phyloP scores from a whole-genome alignment of 1,140 invertebrate genomes.

The Callitettix versicolor region DNA sequence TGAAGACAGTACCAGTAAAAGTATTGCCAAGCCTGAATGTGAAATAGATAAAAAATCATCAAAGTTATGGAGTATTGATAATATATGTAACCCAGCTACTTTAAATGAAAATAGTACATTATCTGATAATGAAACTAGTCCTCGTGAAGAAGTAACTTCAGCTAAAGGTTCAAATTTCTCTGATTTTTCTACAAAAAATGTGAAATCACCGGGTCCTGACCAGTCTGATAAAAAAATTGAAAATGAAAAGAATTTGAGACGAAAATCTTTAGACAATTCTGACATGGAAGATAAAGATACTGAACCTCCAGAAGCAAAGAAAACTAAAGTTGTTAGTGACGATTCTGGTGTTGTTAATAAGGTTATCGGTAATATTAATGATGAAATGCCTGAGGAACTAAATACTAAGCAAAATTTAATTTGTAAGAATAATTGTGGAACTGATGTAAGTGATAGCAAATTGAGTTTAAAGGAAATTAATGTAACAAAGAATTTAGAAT shows the following conservation, averaged over 20 bases:
- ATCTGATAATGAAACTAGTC: too few relatives aligned
- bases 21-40: not conserved
- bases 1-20: slow-evolving; percentile 30
- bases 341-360: not conserved
- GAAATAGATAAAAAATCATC: slow-evolving; percentile 21
- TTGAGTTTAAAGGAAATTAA: not conserved
- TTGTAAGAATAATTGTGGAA: not conserved
- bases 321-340: slow-evolving; percentile 6
- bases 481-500: not conserved
- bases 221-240: not conserved
- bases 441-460: not conserved
- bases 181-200: too few relatives aligned
- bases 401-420: too few relatives aligned
- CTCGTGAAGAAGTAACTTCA: too few relatives aligned
- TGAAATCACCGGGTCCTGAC: too few relatives aligned
- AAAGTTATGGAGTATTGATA: slow-evolving; percentile 29
- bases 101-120: too few relatives aligned
- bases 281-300: not conserved
- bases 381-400: too few relatives aligned
- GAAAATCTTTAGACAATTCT: not conserved
- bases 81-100: slow-evolving; percentile 20
- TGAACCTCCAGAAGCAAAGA: slow-evolving; percentile 1
- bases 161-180: too few relatives aligned
- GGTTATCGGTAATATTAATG: not conserved
- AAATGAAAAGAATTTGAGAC: slow-evolving; percentile 3